Evolutionary conservation across 2,888 invertebrate species (phyloP), one percentile per base, ranked within the genome.

Genomic region (Phragmatobia fuliginosa): DNA sequence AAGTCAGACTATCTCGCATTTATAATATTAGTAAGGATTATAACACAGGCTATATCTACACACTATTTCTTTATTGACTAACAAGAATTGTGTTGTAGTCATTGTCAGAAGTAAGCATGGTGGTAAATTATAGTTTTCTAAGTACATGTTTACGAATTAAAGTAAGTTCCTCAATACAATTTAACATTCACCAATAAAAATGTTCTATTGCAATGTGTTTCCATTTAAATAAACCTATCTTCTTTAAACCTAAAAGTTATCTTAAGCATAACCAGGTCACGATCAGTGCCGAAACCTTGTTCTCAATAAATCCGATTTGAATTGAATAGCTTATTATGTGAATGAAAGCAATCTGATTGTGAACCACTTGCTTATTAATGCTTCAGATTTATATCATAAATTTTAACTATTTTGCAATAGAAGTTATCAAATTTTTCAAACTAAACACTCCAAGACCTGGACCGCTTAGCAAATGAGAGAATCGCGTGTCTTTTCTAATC

Each of bases 401-500:
- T 71, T 67, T 71, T 25, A 49, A 31, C 52, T 49, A 74, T 80
- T 82, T 70, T 70, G 41, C 41, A 41, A 41, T 41, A 41, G 41
- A 18, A 41, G 3, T 61, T 61, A 56, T 49, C 45, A 62, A 62
- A 67, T 61, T 71, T 69, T 38, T 56, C n/a, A n/a, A n/a, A 31
- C 21, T 32, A 56, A 65, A 71, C 60, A 36, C 64, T 52, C 36
- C 59, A 63, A 69, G 66, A 61, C 49, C 56, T n/a, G 72, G 69
- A 71, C 36, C 60, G n/a, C 67, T 60, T 11, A 45, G 68, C 66
- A 79, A 78, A 80, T 74, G 75, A 66, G 77, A 76, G 56, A 64
- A 81, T 90, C 81, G 91, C 92, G 91, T 93, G 92, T 79, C 65
- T 75, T 78, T 80, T 78, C 81, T 86, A 88, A 91, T 90, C 84